phyloP scores from a whole-genome alignment of 1,140 invertebrate species.

The Ruditapes philippinarum region DNA sequence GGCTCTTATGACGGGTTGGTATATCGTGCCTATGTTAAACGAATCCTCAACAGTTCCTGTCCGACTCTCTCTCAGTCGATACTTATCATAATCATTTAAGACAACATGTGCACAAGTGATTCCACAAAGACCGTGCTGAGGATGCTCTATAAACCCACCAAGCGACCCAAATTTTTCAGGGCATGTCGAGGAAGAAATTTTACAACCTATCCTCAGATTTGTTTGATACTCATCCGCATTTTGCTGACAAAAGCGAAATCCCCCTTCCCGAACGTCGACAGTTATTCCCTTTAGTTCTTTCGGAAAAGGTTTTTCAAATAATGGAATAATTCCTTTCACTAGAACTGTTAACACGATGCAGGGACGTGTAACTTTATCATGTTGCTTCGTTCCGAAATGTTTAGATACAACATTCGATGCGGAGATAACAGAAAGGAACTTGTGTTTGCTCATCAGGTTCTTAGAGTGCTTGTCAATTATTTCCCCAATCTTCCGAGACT shows the following conservation, averaged over 20 bases:
- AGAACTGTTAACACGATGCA: background rate
- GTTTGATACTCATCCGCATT: background rate
- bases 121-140: background rate
- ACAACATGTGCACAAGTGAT: conserved; percentile 7
- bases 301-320: background rate
- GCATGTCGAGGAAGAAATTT: background rate
- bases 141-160: conserved; percentile 19
- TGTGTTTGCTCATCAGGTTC: background rate
- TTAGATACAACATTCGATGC: background rate
- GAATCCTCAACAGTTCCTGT: background rate
- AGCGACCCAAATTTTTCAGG: background rate
- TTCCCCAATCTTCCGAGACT: background rate
- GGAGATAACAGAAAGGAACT: background rate
- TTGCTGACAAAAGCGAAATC: background rate
- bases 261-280: background rate
- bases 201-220: background rate
- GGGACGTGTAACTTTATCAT: background rate
- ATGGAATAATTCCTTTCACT: background rate
- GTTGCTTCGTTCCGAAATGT: background rate
- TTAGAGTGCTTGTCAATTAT: background rate
- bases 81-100: background rate
- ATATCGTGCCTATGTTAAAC: background rate
- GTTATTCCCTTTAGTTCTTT: background rate
- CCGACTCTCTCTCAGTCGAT: background rate
- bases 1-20: background rate